Evolutionary conservation across 1,140 invertebrate species (phyloP).

Genomic region (Diorhabda carinulata): DNA sequence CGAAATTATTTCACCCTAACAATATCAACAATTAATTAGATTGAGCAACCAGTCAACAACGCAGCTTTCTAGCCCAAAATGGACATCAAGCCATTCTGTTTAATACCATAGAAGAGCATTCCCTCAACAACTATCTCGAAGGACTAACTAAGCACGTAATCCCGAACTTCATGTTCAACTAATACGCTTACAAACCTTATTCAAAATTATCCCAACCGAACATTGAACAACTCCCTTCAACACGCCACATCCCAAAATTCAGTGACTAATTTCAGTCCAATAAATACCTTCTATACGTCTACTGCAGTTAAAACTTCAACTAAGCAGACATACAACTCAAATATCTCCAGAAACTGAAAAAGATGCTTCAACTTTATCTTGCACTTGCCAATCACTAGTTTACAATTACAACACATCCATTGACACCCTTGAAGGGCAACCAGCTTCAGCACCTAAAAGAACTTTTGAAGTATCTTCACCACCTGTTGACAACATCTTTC

Average conservation of each 20-base stretch:
- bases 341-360: neutral
- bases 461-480: neutral
- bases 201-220: neutral
- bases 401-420: neutral
- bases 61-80: no score
- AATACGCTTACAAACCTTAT: neutral
- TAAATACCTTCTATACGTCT: neutral
- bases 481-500: neutral
- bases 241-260: neutral
- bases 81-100: no score
- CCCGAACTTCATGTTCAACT: neutral
- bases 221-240: neutral
- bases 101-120: no score
- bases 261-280: neutral
- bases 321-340: no score
- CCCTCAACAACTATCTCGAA: no score
- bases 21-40: no score
- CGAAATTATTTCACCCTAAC: no score
- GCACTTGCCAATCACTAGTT: neutral
- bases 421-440: neutral
- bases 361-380: neutral
- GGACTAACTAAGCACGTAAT: no score
- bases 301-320: neutral
- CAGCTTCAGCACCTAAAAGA: neutral
- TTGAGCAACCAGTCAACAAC: no score